Base-by-base conservation (phyloP, 2,113 vertebrate species). In the Casuarius casuarius region DNA sequence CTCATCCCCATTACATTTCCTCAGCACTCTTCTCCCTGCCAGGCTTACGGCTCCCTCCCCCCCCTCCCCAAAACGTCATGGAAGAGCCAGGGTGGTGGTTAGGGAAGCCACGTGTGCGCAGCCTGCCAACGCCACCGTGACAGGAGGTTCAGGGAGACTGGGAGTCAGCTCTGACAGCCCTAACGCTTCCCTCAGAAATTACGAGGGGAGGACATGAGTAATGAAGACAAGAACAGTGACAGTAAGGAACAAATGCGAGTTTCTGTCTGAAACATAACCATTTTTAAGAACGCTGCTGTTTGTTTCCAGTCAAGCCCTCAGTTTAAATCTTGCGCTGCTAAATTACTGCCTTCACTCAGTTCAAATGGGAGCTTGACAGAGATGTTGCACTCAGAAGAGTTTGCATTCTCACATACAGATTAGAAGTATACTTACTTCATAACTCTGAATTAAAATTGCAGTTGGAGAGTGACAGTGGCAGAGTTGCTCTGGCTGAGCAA, bases 151-250 rank as follows among this genome's bases (percentile, higher is more conserved):
- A 88, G 78, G 92, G 70, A 87, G 71, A 68, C 35, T 62, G 72
- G 54, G 70, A 68, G 91, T 95, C 79, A 46, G 16, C 61, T 95
- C 75, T 94, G 95, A 95, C 94, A 97, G 89, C 61, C 16, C 3
- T 93, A 94, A 93, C 77, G 74, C 74, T 95, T 94, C 89, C 93
- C 94, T 94, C 92, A 75, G 96, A 94, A 93, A 92, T 42, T 94
- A 96, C 70, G 62, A 76, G 86, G 65, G 71, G 59, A 92, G 86
- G 96, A 71, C 51, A n/a, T 87, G 81, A 96, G 87, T 94, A 97
- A 97, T 94, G 89, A 95, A 97, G 96, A 95, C 31, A 26, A 91
- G 89, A 96, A 92, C 80, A 89, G 40, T 93, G 94, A 95, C 96
- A 97, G 89, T 49, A 83, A 90, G 49, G 82, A 96, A 90, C 62